These are phyloP conservation scores for Miltochrista miniata DNA, from an alignment of 2,888 invertebrate species.

Conservation along the genomic window DNA sequence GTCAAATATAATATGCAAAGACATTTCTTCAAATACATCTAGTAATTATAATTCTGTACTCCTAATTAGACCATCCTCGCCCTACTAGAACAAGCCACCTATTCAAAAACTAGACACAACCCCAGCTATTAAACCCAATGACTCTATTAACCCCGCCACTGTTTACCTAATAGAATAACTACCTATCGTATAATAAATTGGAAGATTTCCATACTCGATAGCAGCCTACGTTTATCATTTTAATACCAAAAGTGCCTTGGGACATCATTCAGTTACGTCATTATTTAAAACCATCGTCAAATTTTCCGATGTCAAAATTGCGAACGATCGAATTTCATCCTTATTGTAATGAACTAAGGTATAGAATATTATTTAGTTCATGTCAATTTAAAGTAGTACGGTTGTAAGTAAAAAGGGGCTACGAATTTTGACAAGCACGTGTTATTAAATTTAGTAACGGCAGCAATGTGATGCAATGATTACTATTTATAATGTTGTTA, in stretches of 20 bases:
- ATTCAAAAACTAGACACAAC: conserved; percentile 21
- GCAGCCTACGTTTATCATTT: conserved; percentile 75
- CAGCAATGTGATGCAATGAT: conserved; percentile 65
- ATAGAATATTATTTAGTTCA: neutral
- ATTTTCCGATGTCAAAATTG: conserved; percentile 1
- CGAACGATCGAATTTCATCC: conserved; percentile 24
- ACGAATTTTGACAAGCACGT: conserved; percentile 65
- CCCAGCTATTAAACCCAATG: conserved; percentile 66
- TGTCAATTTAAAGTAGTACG: conserved; percentile 30
- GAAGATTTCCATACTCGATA: conserved; percentile 82
- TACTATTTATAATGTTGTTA: conserved; percentile 58
- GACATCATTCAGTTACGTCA: conserved; percentile 70
- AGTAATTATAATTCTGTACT: too few species aligned
- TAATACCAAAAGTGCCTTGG: conserved; percentile 78
- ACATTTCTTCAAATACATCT: neutral
- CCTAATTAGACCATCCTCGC: neutral
- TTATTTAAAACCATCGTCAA: conserved; percentile 45
- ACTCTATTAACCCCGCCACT: conserved; percentile 78
- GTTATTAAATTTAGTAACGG: conserved; percentile 78
- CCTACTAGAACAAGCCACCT: conserved; percentile 3
- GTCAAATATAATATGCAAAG: neutral
- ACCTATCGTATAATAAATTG: conserved; percentile 82
- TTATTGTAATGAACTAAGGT: conserved; percentile 11
- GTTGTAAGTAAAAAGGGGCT: conserved; percentile 49
- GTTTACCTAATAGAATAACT: conserved; percentile 83